Percentiles rank a stretch among this genome's conserved stretches.
These are phyloP conservation scores for Sarcophaga subvicina DNA, from an alignment of 2,888 invertebrate species.

Conservation along the genomic window DNA sequence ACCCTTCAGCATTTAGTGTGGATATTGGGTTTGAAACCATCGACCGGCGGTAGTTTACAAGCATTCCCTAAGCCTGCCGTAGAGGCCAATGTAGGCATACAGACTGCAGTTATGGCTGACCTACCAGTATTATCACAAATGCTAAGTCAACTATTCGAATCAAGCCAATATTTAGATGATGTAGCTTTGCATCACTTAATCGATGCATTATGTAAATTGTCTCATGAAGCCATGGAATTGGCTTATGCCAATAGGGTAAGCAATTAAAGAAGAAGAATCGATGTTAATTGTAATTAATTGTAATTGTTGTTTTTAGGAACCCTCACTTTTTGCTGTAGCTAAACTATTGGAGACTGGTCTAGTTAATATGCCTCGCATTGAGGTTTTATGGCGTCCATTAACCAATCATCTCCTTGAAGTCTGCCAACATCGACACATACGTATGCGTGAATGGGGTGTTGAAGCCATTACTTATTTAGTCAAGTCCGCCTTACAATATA, in stretches of 20 bases:
- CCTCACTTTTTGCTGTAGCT: slow-evolving; percentile 97
- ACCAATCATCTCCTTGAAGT: slow-evolving; percentile 98
- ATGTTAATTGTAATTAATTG: neutral
- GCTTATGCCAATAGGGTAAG: slow-evolving; percentile 95
- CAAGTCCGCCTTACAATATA: slow-evolving; percentile 93
- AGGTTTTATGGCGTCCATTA: slow-evolving; percentile 96
- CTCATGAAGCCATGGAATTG: slow-evolving; percentile 98
- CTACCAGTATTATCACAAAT: slow-evolving; percentile 94
- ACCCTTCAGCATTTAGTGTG: slow-evolving; percentile 96
- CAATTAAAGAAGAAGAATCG: slow-evolving; percentile 1
- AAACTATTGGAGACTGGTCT: slow-evolving; percentile 98
- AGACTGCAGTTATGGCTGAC: slow-evolving; percentile 98
- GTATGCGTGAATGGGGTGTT: slow-evolving; percentile 99
- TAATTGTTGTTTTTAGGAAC: slow-evolving; percentile 85
- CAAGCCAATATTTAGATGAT: slow-evolving; percentile 96
- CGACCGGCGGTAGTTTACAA: slow-evolving; percentile 95
- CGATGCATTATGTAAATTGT: slow-evolving; percentile 97
- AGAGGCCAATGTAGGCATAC: slow-evolving; percentile 91
- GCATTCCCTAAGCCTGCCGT: slow-evolving; percentile 89
- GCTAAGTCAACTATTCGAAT: slow-evolving; percentile 96
- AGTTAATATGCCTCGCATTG: slow-evolving; percentile 95
- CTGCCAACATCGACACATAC: slow-evolving; percentile 96
- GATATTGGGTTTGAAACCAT: slow-evolving; percentile 97
- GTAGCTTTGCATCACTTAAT: slow-evolving; percentile 97
- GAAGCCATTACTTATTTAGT: slow-evolving; percentile 97